Evolutionary conservation across 2,888 invertebrate genomes (phyloP).

Genomic region (Cataglyphis rosenhaueri): DNA sequence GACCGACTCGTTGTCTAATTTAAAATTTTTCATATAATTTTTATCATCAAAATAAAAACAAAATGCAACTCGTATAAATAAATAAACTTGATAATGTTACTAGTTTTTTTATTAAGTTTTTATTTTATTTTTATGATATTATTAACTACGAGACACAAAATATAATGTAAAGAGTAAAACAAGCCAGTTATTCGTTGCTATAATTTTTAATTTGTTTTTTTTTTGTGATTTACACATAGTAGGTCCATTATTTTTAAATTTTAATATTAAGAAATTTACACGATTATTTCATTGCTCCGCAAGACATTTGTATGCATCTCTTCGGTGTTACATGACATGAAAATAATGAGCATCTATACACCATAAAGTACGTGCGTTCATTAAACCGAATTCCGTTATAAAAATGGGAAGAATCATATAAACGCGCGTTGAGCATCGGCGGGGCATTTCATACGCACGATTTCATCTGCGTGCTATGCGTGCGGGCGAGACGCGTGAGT

Average conservation of each 20-base stretch:
- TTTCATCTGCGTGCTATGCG: slow-evolving; percentile 51
- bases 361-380: slow-evolving; percentile 35
- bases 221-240: not conserved
- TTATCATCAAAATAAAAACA: not conserved
- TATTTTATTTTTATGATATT: not conserved
- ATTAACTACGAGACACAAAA: not conserved
- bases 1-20: not conserved
- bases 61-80: not conserved
- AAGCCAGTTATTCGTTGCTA: not conserved
- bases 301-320: not conserved
- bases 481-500: slow-evolving; percentile 54
- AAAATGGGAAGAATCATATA: slow-evolving; percentile 38
- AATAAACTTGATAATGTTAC: not conserved
- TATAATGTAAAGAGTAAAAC: not conserved
- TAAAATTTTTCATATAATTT: not conserved
- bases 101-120: not conserved
- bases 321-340: slow-evolving; percentile 20
- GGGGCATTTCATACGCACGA: slow-evolving; percentile 42
- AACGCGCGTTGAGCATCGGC: slow-evolving; percentile 10
- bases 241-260: slow-evolving; percentile 1
- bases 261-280: not conserved
- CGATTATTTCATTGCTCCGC: not conserved
- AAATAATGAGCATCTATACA: slow-evolving; percentile 11
- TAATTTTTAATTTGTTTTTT: slow-evolving; percentile 4
- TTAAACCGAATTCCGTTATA: slow-evolving; percentile 42